Base-by-base conservation (phyloP, 2,797 vertebrate species). In the Argentina silus region DNA sequence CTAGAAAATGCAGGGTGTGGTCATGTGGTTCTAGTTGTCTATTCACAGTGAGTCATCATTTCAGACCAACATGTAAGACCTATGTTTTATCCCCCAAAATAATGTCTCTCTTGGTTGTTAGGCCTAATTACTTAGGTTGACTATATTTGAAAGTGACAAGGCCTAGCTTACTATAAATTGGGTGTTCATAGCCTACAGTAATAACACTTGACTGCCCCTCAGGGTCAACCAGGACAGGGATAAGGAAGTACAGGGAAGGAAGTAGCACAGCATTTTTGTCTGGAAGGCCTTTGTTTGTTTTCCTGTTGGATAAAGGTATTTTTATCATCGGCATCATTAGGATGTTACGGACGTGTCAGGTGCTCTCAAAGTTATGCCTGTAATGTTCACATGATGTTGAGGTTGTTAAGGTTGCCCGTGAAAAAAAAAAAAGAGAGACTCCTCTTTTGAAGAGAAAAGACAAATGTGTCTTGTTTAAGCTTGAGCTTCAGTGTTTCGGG, bases 241-340 rank as follows among this genome's bases (percentile, higher is more conserved):
- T 81, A 79, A 78, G 83, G 89, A 84, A 86, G 88, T 76, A 76
- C 69, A 42, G 75, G 88, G 81, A 88, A 92, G 90, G 90, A 93
- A 92, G 87, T 85, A 74, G 87, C 87, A 73, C 51, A 2, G 84
- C 78, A 85, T 89, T 87, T 89, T 90, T 87, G 84, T 87, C 82
- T 80, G 78, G 84, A 77, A 77, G 80, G 85, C 84, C 85, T 91
- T 90, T 91, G 90, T 90, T 91, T 89, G 87, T 89, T 88, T 90
- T 90, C 86, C 87, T 90, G 85, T 86, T 11, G 71, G 83, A 81
- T 74, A 86, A 84, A 91, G 88, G 80, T 87, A 73, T 88, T 91
- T 85, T 3, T 3, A 21, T 21, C 56, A 83, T 81, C 23, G 27
- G 77, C 59, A 67, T 23, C 44, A 66, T 66, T 48, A 66, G 21